These are phyloP conservation scores for Rhinatrema bivittatum DNA, from an alignment of 2,797 vertebrate genomes.

Conservation along the genomic window DNA sequence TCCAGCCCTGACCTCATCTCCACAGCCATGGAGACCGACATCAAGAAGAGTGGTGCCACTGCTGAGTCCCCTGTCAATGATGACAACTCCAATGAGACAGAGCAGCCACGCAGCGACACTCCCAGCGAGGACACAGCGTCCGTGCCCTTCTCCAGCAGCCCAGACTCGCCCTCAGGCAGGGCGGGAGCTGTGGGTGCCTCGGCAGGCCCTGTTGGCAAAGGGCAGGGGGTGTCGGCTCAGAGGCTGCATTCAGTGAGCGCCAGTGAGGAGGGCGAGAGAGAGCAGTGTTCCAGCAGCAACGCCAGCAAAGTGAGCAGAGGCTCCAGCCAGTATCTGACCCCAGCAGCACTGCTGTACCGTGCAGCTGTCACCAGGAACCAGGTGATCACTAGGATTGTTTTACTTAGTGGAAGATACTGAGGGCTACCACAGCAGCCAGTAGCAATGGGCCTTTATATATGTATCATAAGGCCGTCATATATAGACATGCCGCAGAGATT, in stretches of 20 bases:
- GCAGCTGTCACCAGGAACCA: slow-evolving; percentile 89
- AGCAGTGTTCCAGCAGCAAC: slow-evolving; percentile 59
- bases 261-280: slow-evolving; percentile 37
- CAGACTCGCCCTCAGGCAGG: slow-evolving; percentile 73
- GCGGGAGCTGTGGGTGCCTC: slow-evolving; percentile 55
- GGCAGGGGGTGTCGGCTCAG: too few relatives aligned
- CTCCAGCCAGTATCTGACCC: slow-evolving; percentile 77
- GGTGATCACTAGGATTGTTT: too few relatives aligned
- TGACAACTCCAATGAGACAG: slow-evolving; percentile 51
- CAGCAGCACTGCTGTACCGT: slow-evolving; percentile 83
- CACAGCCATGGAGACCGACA: slow-evolving; percentile 70
- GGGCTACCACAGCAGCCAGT: too few relatives aligned
- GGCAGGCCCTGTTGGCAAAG: slow-evolving; percentile 40
- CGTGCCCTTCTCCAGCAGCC: slow-evolving; percentile 79
- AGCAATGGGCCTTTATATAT: too few relatives aligned
- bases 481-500: too few relatives aligned
- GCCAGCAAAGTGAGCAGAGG: slow-evolving; percentile 58
- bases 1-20: slow-evolving; percentile 89
- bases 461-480: too few relatives aligned
- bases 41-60: slow-evolving; percentile 52
- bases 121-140: slow-evolving; percentile 77
- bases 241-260: slow-evolving; percentile 38
- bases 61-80: slow-evolving; percentile 58
- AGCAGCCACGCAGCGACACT: slow-evolving; percentile 71
- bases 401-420: too few relatives aligned